A percentile compares a stretch with the other conserved stretches of the same genome.
Evolutionary conservation across 1,140 invertebrate genomes (phyloP).

Genomic region (Drosophila micromelanica): DNA sequence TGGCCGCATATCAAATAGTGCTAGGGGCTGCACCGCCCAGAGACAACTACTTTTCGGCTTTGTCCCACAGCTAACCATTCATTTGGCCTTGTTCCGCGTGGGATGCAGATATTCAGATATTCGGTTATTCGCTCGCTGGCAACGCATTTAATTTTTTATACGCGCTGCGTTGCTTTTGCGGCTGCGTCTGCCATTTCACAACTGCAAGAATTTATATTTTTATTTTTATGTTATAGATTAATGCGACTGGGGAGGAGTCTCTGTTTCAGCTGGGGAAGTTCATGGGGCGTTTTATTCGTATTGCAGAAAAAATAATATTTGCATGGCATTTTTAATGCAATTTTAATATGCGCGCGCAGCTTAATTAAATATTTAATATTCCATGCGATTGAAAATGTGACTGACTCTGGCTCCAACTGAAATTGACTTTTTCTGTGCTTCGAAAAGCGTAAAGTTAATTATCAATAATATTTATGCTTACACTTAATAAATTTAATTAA

Average conservation of each 20-base stretch:
- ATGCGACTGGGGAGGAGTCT: conserved; percentile 26
- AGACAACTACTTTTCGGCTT: conserved; percentile 76
- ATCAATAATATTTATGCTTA: conserved; percentile 52
- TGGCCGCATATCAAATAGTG: conserved; percentile 47
- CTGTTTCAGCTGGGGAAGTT: too few relatives aligned
- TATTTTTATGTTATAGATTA: conserved; percentile 54
- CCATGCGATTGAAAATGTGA: conserved; percentile 26
- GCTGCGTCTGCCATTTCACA: conserved; percentile 24
- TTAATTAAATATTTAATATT: conserved; percentile 76
- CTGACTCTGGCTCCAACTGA: neutral
- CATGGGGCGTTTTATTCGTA: neutral
- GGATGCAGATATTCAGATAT: conserved; percentile 57
- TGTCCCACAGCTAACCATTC: conserved; percentile 59
- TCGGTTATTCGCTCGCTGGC: conserved; percentile 26
- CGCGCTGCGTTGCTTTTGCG: conserved; percentile 41
- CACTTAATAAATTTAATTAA: conserved; percentile 67
- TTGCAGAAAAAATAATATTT: conserved; percentile 35
- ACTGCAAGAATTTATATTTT: conserved; percentile 13
- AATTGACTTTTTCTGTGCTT: conserved; percentile 41
- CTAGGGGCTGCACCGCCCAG: conserved; percentile 1
- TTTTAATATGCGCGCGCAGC: conserved; percentile 82
- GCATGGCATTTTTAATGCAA: conserved; percentile 73
- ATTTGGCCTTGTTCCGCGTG: conserved; percentile 50
- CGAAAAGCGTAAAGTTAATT: conserved; percentile 62
- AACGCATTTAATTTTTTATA: conserved; percentile 67